Percentiles rank a stretch among this genome's conserved stretches.
Conservation (phyloP, 2,888 invertebrate species). For the Petrolisthes manimaculis region DNA sequence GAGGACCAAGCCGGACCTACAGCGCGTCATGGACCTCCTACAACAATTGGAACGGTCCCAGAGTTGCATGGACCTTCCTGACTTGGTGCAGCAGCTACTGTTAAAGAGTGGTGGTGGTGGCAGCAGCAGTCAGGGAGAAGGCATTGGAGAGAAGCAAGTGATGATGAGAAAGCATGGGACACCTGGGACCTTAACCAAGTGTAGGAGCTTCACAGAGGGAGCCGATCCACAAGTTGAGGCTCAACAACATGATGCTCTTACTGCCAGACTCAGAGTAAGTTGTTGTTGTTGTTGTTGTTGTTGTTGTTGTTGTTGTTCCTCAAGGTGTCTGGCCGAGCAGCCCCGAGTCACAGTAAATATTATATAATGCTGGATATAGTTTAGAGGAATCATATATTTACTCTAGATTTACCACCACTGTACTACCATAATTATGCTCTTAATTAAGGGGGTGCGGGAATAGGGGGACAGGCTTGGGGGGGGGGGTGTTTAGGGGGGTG, state of each 20-base stretch:
- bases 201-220: slow-evolving; percentile 39
- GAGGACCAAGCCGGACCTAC: slow-evolving; percentile 36
- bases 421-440: too few species aligned
- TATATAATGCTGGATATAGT: too few species aligned
- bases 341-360: too few species aligned
- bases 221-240: slow-evolving; percentile 22
- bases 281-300: too few species aligned
- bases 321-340: too few species aligned
- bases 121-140: background rate
- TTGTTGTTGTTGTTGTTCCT: too few species aligned
- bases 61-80: slow-evolving; percentile 36
- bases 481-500: too few species aligned
- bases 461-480: too few species aligned
- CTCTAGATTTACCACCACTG: too few species aligned
- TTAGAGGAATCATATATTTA: too few species aligned
- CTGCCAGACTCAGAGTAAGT: slow-evolving; percentile 27
- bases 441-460: too few species aligned
- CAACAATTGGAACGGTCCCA: slow-evolving; percentile 31
- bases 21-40: slow-evolving; percentile 49
- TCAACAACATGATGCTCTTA: slow-evolving; percentile 14
- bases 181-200: slow-evolving; percentile 9
- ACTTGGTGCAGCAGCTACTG: slow-evolving; percentile 41
- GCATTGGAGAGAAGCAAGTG: background rate
- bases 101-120: slow-evolving; percentile 20
- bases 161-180: background rate